phyloP scores from a whole-genome alignment of 2,888 invertebrate genomes.

The Dasysyrphus tricinctus region DNA sequence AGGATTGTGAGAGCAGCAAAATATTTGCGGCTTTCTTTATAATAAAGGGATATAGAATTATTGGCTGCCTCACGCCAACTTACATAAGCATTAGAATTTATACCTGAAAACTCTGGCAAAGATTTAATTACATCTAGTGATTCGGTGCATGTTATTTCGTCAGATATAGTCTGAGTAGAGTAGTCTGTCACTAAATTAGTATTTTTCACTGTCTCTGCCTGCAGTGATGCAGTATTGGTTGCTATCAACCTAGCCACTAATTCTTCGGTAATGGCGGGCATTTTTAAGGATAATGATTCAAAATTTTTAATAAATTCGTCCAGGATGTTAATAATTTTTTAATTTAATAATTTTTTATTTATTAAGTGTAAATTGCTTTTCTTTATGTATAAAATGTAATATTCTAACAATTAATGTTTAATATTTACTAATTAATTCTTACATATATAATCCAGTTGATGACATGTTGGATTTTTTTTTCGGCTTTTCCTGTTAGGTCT shows the following conservation, averaged over 20 bases:
- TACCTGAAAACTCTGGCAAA: not conserved
- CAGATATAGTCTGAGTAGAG: not conserved
- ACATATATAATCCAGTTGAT: too few species aligned
- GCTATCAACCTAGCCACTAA: conserved; percentile 1
- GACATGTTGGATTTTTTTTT: not conserved
- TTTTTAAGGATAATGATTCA: not conserved
- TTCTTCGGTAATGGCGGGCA: not conserved
- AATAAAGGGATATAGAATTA: not conserved
- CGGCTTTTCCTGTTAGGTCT: too few species aligned
- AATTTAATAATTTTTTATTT: too few species aligned
- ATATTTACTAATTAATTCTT: too few species aligned
- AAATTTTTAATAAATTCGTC: not conserved
- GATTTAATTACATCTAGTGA: not conserved
- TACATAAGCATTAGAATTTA: not conserved
- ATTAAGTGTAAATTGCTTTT: too few species aligned
- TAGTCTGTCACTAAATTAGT: not conserved
- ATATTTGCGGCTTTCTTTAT: not conserved
- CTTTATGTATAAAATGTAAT: too few species aligned
- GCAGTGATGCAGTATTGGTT: not conserved
- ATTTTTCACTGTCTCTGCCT: not conserved
- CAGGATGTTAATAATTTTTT: too few species aligned
- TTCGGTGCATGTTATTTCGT: not conserved
- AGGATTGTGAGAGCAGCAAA: not conserved
- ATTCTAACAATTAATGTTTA: too few species aligned
- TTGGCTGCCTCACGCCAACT: not conserved